Evolutionary conservation across 2,113 vertebrate genomes (phyloP).

Genomic region (Malurus alboscapulatus): DNA sequence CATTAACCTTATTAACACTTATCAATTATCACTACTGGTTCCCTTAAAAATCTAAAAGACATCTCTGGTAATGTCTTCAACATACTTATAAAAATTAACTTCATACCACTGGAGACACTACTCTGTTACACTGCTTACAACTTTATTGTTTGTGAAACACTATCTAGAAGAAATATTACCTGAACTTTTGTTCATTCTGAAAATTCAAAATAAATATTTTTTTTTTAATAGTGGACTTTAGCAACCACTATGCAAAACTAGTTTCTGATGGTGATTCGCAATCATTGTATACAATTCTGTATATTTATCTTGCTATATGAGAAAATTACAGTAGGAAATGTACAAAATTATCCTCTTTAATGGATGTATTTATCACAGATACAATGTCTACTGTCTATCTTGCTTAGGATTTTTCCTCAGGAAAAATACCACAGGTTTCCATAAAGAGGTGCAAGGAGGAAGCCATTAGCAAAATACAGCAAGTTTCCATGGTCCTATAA

Average conservation of each 20-base stretch:
- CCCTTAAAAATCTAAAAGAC: neutral
- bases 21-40: neutral
- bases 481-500: neutral
- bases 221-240: neutral
- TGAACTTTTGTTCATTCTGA: neutral
- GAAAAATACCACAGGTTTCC: neutral
- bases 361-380: neutral
- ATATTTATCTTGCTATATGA: neutral
- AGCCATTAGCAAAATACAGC: neutral
- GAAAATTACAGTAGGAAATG: neutral
- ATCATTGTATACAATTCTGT: neutral
- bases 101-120: neutral
- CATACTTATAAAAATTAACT: neutral
- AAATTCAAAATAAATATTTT: neutral
- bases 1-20: neutral
- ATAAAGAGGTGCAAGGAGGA: neutral
- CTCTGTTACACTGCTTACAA: neutral
- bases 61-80: neutral
- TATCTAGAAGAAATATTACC: neutral
- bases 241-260: neutral
- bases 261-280: neutral
- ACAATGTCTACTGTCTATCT: neutral
- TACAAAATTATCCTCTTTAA: neutral
- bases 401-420: neutral
- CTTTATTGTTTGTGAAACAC: neutral